Evolutionary conservation across 1,140 invertebrate species (phyloP).

Genomic region (Diploscapter pachys): DNA sequence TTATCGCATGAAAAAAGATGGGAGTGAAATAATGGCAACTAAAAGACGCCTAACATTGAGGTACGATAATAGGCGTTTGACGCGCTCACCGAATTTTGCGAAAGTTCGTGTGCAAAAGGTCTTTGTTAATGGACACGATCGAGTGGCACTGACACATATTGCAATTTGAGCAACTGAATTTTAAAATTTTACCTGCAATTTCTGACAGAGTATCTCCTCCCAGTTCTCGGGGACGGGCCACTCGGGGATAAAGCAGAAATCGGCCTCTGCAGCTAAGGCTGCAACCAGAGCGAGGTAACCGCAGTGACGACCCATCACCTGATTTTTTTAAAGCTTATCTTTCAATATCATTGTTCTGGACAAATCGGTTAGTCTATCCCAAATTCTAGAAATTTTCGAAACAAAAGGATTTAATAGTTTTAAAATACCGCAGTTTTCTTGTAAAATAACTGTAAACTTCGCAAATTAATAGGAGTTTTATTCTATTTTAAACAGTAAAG

Average conservation of each 20-base stretch:
- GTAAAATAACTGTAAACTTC: neutral
- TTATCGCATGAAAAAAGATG: too few relatives aligned
- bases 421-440: too few relatives aligned
- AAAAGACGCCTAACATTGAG: too few relatives aligned
- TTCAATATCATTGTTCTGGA: neutral
- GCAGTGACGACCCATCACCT: constrained; percentile 44
- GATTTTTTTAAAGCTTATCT: neutral
- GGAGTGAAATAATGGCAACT: too few relatives aligned
- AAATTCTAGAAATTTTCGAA: too few relatives aligned
- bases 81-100: too few relatives aligned
- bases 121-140: too few relatives aligned
- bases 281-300: constrained; percentile 93
- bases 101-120: too few relatives aligned
- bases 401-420: too few relatives aligned
- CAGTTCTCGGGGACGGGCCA: constrained; percentile 86
- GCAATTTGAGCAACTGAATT: neutral
- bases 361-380: too few relatives aligned
- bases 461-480: neutral
- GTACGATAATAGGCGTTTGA: too few relatives aligned
- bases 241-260: constrained; percentile 92
- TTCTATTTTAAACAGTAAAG: neutral
- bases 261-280: constrained; percentile 78
- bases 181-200: constrained; percentile 65
- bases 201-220: constrained; percentile 84
- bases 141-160: too few relatives aligned